Base-by-base conservation (phyloP, 1,140 invertebrate species). In the Heliothis subflexa region DNA sequence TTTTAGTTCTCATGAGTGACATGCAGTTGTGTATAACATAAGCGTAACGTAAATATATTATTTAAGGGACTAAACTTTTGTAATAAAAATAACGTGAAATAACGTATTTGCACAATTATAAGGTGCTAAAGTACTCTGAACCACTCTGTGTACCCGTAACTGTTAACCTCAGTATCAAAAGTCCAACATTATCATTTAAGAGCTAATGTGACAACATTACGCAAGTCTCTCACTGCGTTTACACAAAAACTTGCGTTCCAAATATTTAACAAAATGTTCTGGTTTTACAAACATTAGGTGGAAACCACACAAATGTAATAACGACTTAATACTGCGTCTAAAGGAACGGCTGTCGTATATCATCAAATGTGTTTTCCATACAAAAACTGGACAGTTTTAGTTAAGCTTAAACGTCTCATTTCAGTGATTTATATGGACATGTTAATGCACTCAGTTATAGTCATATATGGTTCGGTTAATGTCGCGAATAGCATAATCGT, bases 331-430 rank as follows among this genome's bases (percentile, higher is more conserved):
- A 25, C 25, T 57, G 55, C 13, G 55, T 57, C 25, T 25, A 25
- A 16, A 3, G 18, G 13, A 57, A 57, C 25, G 25, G 18, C 18
- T 13, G 55, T 57, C 55, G 12, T 28, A 57, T 54, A 57, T 57
- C 55, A 57, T 57, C 18, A 28, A 57, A 57, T 57, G 55, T 57
- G 55, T 57, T 57, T 57, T 12, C 25, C 55, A 57, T 4, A 57
- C 21, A 57, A 57, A 57, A 57, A 57, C 55, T 55, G 16, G 54
- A 57, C 55, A 21, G 55, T 57, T 57, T 57, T 13, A 57, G 55
- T 25, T 57, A 18, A 21, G 12, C 11, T 28, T 57, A 57, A 57
- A 57, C 25, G 55, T 57, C 55, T 18, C 21, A 57, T 57, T 57
- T 25, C 55, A 57, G 2, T 57, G 55, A 57, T 57, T 57, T 57